Base-by-base conservation (phyloP, 2,888 invertebrate species). In the Adelognathus sp. region DNA sequence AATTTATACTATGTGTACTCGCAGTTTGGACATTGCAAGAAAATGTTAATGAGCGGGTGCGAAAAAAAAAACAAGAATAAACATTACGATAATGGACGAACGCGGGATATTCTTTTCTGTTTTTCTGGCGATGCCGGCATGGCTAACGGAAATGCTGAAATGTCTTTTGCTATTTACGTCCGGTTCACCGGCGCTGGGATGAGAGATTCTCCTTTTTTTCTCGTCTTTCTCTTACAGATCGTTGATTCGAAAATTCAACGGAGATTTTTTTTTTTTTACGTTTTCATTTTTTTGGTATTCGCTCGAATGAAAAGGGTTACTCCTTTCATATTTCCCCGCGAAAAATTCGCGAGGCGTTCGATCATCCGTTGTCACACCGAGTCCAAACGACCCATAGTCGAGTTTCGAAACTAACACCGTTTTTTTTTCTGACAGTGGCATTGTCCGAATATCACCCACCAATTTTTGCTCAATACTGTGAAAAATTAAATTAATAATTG, bases 141-240 rank as follows among this genome's bases (percentile, higher is more conserved):
- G 66, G 75, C 52, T 80, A 56, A 73, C 69, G 77, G 73, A 87
- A 88, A 87, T 87, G 87, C 86, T 87, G 85, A 83, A 60, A 82
- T 87, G 87, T 87, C 87, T 86, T 87, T 87, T 87, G 83, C 82
- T 87, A 86, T 84, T 75, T 44, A 33, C 27, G 7, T 70, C 64
- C 69, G 27, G 44, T 11, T 36, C 9, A 4, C 36, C 66, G 66
- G 24, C 52, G 16, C 3, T 66, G 21, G 52, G 52, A 52, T 66
- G 16, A 66, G 16, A 36, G 50, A 39, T 46, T 9, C 52, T 24
- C 14, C 1, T 54, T 54, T 54, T 46, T 29, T 33, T 46, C 16
- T 33, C 7, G 11, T 52, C 5, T 66, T 16, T 24, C 52, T 63
- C 14, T 31, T 29, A 18, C 27, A 11, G 4, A 27, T 9, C 9